Evolutionary conservation across 2,113 vertebrate species (phyloP).

Genomic region (Gila orcuttii): DNA sequence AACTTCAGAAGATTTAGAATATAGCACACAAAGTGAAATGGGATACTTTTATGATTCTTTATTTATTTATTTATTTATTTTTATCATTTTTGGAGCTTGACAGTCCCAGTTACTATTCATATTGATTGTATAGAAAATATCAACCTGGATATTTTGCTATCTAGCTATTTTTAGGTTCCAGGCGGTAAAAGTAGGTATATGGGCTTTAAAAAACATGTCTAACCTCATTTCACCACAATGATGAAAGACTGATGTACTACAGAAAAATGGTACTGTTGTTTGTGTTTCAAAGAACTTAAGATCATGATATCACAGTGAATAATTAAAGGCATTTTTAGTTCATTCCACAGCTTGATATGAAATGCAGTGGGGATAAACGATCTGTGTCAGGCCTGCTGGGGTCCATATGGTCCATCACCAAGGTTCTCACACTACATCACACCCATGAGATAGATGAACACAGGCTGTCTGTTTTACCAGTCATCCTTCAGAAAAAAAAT

Average conservation of each 20-base stretch:
- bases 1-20: not conserved
- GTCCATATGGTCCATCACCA: constrained; percentile 34
- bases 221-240: not conserved
- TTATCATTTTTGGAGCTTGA: not conserved
- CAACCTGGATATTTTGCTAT: not conserved
- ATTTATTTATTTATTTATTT: not conserved
- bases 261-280: not conserved
- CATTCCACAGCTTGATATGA: not conserved
- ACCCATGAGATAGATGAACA: constrained; percentile 25
- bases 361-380: constrained; percentile 23
- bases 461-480: constrained; percentile 13
- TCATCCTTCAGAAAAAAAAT: constrained; percentile 15
- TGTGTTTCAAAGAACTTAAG: constrained; percentile 19
- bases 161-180: not conserved
- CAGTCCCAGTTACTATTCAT: not conserved
- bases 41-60: not conserved
- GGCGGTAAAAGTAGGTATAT: not conserved
- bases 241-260: not conserved
- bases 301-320: constrained; percentile 23
- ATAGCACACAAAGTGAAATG: not conserved
- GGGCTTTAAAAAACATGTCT: not conserved
- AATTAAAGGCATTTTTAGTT: constrained; percentile 7
- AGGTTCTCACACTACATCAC: constrained; percentile 28
- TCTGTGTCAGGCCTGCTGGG: constrained; percentile 25
- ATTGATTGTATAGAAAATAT: not conserved